Percentiles rank a stretch among this genome's conserved stretches.
phyloP scores from a whole-genome alignment of 2,797 vertebrate species.

The Remorina albescens region DNA sequence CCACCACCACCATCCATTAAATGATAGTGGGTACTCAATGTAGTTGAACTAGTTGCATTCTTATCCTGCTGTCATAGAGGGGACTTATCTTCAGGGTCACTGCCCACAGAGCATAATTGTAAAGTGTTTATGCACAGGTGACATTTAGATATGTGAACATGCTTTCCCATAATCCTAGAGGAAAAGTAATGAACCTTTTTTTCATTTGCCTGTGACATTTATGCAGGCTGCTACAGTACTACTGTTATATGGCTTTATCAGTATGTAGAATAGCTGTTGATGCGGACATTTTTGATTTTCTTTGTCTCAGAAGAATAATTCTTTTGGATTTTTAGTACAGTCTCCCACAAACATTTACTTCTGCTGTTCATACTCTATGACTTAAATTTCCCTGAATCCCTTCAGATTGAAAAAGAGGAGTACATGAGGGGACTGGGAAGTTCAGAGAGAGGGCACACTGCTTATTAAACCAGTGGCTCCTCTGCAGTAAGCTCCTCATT shows the following conservation, averaged over 20 bases:
- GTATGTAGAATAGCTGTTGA: neutral
- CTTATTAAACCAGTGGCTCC: neutral
- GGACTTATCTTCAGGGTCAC: conserved; percentile 22
- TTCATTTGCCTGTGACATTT: conserved; percentile 82
- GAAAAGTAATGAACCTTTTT: conserved; percentile 59
- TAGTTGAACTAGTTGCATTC: conserved; percentile 52
- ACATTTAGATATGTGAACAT: conserved; percentile 87
- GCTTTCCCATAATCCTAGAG: conserved; percentile 77
- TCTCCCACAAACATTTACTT: conserved; percentile 3
- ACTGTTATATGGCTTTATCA: conserved; percentile 22
- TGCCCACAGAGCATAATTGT: conserved; percentile 74
- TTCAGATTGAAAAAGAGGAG: conserved; percentile 22
- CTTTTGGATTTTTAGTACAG: neutral
- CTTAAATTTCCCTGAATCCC: conserved; percentile 20
- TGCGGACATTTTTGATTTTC: conserved; percentile 18
- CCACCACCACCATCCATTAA: conserved; percentile 26
- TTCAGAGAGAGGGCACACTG: conserved; percentile 39
- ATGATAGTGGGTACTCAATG: conserved; percentile 34
- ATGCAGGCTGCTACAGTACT: conserved; percentile 40
- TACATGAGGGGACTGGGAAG: conserved; percentile 10
- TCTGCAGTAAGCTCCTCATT: conserved; percentile 18
- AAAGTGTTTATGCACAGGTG: conserved; percentile 85
- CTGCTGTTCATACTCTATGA: neutral
- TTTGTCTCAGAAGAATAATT: too few species aligned
- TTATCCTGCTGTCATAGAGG: conserved; percentile 19